Conservation (phyloP, 2,888 invertebrate species). For the Pristionchus mayeri region DNA sequence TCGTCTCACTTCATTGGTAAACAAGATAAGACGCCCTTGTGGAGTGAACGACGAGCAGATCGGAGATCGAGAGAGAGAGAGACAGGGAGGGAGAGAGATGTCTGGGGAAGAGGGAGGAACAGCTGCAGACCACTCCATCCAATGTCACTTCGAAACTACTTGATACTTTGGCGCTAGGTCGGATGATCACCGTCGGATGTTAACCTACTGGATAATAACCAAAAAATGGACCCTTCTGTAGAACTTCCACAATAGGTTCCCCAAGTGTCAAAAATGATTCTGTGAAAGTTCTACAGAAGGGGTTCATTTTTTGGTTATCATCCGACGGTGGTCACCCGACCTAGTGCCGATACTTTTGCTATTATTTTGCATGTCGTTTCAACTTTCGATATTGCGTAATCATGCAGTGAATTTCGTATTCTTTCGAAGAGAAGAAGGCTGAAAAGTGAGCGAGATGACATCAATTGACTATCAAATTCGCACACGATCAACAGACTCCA, state of each 20-base stretch:
- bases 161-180: background rate
- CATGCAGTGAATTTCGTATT: background rate
- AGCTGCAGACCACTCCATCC: background rate
- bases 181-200: too few species aligned
- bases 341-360: too few species aligned
- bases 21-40: too few species aligned
- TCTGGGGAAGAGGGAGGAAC: background rate
- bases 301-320: too few species aligned
- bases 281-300: too few species aligned
- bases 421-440: background rate
- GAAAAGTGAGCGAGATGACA: background rate
- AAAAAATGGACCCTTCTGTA: too few species aligned
- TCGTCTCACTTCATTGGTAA: background rate
- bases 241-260: too few species aligned
- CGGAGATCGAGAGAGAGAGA: background rate
- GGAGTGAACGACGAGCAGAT: background rate
- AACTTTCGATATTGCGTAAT: conserved; percentile 25
- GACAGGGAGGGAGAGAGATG: background rate
- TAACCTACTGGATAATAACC: too few species aligned
- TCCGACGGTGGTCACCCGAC: too few species aligned
- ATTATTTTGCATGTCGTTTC: too few species aligned
- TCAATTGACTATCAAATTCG: background rate
- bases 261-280: too few species aligned
- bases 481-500: too few species aligned
- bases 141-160: background rate